Base-by-base conservation (phyloP, 2,888 invertebrate species). In the Caenorhabditis sulstoni region DNA sequence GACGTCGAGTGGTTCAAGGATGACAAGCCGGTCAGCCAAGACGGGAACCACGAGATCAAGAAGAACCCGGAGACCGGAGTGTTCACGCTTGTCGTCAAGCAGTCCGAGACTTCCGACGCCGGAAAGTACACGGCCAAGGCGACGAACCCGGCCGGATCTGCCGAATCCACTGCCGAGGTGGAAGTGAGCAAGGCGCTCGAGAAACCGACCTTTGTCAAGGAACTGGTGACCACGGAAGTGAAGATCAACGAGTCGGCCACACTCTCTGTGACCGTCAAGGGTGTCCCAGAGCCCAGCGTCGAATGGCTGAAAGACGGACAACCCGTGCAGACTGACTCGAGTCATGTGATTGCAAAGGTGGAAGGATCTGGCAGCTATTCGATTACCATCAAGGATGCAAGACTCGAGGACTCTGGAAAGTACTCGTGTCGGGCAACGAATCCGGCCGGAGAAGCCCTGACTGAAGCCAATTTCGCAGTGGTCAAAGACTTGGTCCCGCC, bases 1-100 rank as follows among this genome's bases (percentile, higher is more conserved):
- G 94, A 95, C 81, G 94, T 98, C 82, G 95, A 95, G 91, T 97
- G 96, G 96, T 95, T 94, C 91, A 95, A 96, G 91, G 97, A 98
- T 91, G 83, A 82, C 16, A 53, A 81, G 44, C 86, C 86, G 8
- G 78, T 90, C 37, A 37, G 59, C 5, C 62, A 84, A 20, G 89
- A 89, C 53, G 83, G 96, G 95, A 81, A 77, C 9, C 86, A 86
- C 41, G 44, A 85, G 12, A 75, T 86, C 9, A 64, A 68, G 8
- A 81, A 82, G 71, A 64, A 84, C 53, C 58, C 76, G 9, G 80
- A 79, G 0, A 95, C 95, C 90, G 95, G 95, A 18, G 65, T 52
- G 44, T 81, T 76, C 52, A 75, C 80, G 16, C 68, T 87, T 45
- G 61, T 75, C 23, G 83, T 87, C 50, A 81, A 81, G 49, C 74